Evolutionary conservation across 1,140 invertebrate species (phyloP), one percentile per base, ranked within the genome.

Genomic region (Metaphire vulgaris): DNA sequence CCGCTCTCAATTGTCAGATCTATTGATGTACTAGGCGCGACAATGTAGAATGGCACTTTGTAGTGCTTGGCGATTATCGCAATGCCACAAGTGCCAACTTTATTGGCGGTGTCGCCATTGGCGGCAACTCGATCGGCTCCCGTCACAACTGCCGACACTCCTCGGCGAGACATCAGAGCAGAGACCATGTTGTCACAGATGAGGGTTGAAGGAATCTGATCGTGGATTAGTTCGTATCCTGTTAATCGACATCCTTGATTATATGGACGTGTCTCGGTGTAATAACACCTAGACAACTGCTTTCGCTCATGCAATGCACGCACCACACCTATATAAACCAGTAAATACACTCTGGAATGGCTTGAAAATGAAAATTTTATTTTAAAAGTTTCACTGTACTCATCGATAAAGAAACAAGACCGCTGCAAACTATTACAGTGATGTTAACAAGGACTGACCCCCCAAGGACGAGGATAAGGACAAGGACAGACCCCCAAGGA

Each of bases 101-200:
- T 99, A 85, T 99, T 99, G 0, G 97, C 97, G 1, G 97, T 99
- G 85, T 99, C 97, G 1, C 97, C 97, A 88, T 99, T 99, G 0
- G 91, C 89, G 21, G 92, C 94, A 32, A 97, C 93, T 66, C 85
- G 77, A 79, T 87, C 84, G 64, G 84, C 84, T 33, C 85, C 85
- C 64, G 85, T 83, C n/a, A 89, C 80, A 29, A 90, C 85, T 6
- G 88, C 89, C 73, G 88, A 83, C 33, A 90, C 83, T 31, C 83
- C 80, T 71, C 85, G 80, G 16, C 89, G 88, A 81, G 92, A 90
- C 92, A 99, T 94, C 16, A 97, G 87, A 26, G 92, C 91, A 33
- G 94, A 92, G 0, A 95, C 97, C 92, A 97, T 96, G 83, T 92
- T 93, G 83, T 99, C 97, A 83, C 96, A 95, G 76, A 99, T 92